These are phyloP conservation scores for Drosophila melanocephala DNA, from an alignment of 2,888 invertebrate genomes.

Conservation along the genomic window DNA sequence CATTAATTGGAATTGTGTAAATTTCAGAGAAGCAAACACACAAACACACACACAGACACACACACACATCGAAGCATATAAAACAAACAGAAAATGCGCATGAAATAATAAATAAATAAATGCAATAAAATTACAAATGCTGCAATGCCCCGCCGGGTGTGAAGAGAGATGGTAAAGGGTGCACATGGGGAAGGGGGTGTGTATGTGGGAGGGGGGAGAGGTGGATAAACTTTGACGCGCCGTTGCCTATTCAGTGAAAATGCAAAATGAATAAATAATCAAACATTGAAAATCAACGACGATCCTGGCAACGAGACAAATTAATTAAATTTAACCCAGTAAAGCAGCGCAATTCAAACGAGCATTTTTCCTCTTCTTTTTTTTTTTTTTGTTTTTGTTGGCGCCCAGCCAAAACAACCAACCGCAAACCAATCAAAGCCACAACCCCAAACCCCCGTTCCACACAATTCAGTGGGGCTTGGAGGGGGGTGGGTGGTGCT, in stretches of 20 bases:
- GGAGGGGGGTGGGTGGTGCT: neutral
- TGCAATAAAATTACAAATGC: constrained; percentile 77
- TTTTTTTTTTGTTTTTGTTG: constrained; percentile 1
- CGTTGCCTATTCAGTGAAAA: constrained; percentile 58
- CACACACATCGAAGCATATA: constrained; percentile 16
- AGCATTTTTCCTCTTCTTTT: constrained; percentile 25
- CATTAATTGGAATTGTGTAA: constrained; percentile 79
- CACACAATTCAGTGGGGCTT: neutral
- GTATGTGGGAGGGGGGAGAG: neutral
- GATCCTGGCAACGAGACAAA: constrained; percentile 66
- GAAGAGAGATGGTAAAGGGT: neutral
- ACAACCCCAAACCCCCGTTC: neutral
- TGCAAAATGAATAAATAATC: constrained; percentile 78
- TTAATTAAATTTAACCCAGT: constrained; percentile 81
- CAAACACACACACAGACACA: constrained; percentile 9
- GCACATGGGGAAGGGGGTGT: no score
- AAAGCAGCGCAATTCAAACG: constrained; percentile 68
- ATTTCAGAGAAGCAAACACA: constrained; percentile 57
- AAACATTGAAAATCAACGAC: constrained; percentile 58
- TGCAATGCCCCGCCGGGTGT: constrained; percentile 57
- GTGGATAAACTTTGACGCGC: constrained; percentile 3
- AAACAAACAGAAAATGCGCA: constrained; percentile 36
- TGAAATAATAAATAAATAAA: constrained; percentile 78
- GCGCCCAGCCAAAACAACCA: constrained; percentile 61
- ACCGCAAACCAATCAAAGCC: constrained; percentile 4